Percentiles rank a stretch among this genome's conserved stretches.
Evolutionary conservation across 2,113 vertebrate species (phyloP).

Genomic region (Rafetus swinhoei): DNA sequence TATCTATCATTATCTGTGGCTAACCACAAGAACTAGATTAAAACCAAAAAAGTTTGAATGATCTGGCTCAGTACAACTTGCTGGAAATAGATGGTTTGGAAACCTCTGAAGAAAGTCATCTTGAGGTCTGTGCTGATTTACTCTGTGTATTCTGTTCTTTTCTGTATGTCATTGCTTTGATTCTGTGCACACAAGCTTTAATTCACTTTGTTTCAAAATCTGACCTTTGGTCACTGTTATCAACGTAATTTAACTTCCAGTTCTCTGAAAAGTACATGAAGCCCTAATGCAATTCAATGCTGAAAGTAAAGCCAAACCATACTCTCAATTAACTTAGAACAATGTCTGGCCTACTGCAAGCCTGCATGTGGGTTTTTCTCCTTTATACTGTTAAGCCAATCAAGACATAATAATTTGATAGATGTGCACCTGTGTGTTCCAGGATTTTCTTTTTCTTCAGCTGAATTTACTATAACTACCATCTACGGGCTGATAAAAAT

Average conservation of each 20-base stretch:
- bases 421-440: background rate
- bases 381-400: background rate
- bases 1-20: background rate
- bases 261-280: background rate
- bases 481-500: background rate
- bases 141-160: background rate
- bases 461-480: background rate
- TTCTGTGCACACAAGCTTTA: background rate
- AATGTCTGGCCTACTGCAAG: background rate
- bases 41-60: background rate
- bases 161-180: background rate
- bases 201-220: background rate
- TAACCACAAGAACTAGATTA: background rate
- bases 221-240: background rate
- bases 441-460: background rate
- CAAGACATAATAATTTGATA: background rate
- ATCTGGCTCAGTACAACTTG: background rate
- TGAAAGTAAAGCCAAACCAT: background rate
- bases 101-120: background rate
- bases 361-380: background rate
- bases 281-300: background rate
- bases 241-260: background rate
- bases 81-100: background rate
- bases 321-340: background rate
- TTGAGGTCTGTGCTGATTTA: fast-evolving